A percentile compares a stretch with the other conserved stretches of the same genome.
Conservation (phyloP, 23 tunicate genomes). For the Trididemnum nubilum region DNA sequence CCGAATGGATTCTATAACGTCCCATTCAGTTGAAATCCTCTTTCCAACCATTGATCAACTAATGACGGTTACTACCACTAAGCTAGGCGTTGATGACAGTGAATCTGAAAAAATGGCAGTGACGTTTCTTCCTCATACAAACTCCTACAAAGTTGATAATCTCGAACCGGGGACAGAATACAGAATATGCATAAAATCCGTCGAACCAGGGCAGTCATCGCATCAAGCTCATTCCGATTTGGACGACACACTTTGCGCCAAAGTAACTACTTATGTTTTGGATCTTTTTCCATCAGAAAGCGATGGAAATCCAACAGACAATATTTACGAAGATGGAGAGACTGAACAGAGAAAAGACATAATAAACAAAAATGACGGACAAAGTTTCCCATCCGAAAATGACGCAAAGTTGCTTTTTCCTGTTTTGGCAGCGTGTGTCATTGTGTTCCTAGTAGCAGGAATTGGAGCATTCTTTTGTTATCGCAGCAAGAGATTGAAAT, state of each 20-base stretch:
- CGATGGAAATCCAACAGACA: not conserved
- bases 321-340: not conserved
- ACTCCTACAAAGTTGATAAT: constrained; percentile 35
- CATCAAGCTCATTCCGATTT: not conserved
- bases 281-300: not conserved
- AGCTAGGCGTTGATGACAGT: too few species aligned
- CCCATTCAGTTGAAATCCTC: constrained; percentile 48
- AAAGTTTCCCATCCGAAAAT: not conserved
- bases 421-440: not conserved
- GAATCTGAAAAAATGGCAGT: constrained; percentile 26
- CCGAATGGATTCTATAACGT: constrained; percentile 35
- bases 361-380: not conserved
- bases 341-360: not conserved
- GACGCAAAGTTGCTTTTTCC: not conserved
- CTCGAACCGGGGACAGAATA: constrained; percentile 42
- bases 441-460: not conserved
- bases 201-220: not conserved
- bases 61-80: constrained; percentile 38
- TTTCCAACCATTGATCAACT: constrained; percentile 34
- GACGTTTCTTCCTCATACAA: not conserved
- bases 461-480: not conserved
- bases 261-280: constrained; percentile 31
- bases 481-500: not conserved
- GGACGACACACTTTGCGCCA: constrained; percentile 53
- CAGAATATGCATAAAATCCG: constrained; percentile 54